Evolutionary conservation across 1,140 invertebrate species (phyloP).

Genomic region (Apis laboriosa): DNA sequence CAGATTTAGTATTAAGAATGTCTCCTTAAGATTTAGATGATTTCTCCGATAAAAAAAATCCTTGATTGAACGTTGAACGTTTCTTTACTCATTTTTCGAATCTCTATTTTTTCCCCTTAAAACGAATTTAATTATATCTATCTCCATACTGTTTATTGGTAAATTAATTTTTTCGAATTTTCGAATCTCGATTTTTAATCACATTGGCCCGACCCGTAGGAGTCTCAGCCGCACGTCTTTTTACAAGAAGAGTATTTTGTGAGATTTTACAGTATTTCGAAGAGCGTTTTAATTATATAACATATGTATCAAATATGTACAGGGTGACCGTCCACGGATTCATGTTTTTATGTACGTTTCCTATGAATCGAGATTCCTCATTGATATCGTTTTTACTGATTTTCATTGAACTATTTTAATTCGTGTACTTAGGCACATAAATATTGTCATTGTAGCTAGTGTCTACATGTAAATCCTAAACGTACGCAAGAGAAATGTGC

Average conservation of each 20-base stretch:
- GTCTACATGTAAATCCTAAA: conserved; percentile 38
- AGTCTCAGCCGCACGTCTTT: conserved; percentile 75
- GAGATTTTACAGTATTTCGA: conserved; percentile 81
- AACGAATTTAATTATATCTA: conserved; percentile 46
- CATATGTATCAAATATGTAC: conserved; percentile 75
- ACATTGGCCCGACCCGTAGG: conserved; percentile 70
- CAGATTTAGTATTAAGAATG: conserved; percentile 56
- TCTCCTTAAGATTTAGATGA: conserved; percentile 59
- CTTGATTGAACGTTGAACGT: conserved; percentile 40
- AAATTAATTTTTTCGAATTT: conserved; percentile 60
- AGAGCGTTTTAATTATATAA: conserved; percentile 79
- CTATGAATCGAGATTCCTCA: conserved; percentile 70
- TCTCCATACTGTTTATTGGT: conserved; percentile 39
- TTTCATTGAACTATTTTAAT: conserved; percentile 41
- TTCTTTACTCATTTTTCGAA: conserved; percentile 53
- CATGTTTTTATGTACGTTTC: conserved; percentile 72
- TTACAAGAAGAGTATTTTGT: conserved; percentile 79
- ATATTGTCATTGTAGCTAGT: conserved; percentile 39
- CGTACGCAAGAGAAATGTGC: conserved; percentile 33
- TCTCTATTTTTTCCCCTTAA: conserved; percentile 42
- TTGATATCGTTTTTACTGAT: conserved; percentile 61
- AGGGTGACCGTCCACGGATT: conserved; percentile 77
- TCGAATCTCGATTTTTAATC: conserved; percentile 73
- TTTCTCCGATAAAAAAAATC: conserved; percentile 44
- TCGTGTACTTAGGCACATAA: conserved; percentile 58